These are phyloP conservation scores for Pseudococcus viburni DNA, from an alignment of 2,888 invertebrate genomes.

Conservation along the genomic window DNA sequence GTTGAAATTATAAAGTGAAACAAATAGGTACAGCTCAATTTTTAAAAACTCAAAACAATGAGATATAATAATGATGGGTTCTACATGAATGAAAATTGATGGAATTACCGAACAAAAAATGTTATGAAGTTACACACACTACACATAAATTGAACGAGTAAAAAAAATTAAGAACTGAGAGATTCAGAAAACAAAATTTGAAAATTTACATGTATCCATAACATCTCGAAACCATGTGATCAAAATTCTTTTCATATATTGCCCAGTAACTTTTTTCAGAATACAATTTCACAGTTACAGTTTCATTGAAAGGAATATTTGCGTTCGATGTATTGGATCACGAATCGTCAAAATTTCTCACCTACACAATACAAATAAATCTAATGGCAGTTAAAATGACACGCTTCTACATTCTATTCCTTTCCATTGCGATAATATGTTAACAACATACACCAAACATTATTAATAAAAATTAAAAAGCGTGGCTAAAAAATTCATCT, in stretches of 20 bases:
- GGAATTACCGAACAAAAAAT: too few species aligned
- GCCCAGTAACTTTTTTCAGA: neutral
- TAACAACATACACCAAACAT: neutral
- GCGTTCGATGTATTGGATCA: neutral
- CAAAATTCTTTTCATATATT: neutral
- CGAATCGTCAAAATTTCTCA: neutral
- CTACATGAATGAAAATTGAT: too few species aligned
- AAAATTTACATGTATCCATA: neutral
- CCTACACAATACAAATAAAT: neutral
- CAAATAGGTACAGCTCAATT: too few species aligned
- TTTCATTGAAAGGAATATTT: neutral
- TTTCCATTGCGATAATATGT: neutral
- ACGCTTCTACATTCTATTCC: neutral
- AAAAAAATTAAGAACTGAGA: too few species aligned
- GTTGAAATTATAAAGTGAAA: neutral
- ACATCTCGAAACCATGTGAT: neutral
- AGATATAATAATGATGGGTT: neutral
- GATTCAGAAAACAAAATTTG: too few species aligned
- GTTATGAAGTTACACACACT: too few species aligned
- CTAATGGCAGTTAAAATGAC: conserved; percentile 39
- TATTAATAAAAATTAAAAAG: conserved; percentile 1
- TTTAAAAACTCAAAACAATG: neutral
- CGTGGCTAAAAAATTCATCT: conserved; percentile 2
- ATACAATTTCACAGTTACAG: neutral
- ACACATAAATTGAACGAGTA: too few species aligned